These are phyloP conservation scores for Pegea sp. DNA, from an alignment of 23 tunicate species.

Conservation along the genomic window DNA sequence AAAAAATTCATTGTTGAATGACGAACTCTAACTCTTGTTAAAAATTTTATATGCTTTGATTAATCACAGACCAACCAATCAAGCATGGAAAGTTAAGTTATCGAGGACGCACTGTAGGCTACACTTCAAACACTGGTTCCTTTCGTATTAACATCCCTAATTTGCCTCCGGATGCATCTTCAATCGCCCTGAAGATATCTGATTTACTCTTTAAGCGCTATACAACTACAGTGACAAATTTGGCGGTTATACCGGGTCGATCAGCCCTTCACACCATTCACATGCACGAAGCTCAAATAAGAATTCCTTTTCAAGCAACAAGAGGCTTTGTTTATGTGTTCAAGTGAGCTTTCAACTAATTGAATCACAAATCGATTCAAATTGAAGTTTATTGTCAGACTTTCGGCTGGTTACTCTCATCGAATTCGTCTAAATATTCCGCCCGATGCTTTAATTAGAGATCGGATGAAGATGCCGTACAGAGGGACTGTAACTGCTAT, in stretches of 20 bases:
- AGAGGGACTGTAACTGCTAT: constrained; percentile 32
- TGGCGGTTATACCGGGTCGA: constrained; percentile 51
- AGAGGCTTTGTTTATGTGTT: constrained; percentile 23
- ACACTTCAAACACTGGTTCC: constrained; percentile 61
- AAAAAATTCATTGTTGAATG: background rate
- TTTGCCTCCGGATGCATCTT: constrained; percentile 37
- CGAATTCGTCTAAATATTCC: constrained; percentile 53
- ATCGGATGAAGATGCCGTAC: constrained; percentile 11
- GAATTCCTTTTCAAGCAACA: constrained; percentile 15
- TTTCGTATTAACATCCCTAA: constrained; percentile 29
- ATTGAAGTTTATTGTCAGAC: too few species aligned
- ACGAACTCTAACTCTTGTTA: background rate
- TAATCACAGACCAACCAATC: constrained; percentile 17
- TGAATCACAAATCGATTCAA: too few species aligned
- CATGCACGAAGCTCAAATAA: constrained; percentile 14
- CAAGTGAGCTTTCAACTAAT: constrained; percentile 12
- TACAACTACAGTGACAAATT: constrained; percentile 34
- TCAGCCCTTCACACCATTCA: constrained; percentile 34
- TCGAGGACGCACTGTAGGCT: constrained; percentile 61
- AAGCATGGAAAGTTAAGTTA: constrained; percentile 26
- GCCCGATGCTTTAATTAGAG: constrained; percentile 28
- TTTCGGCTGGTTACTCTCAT: constrained; percentile 11
- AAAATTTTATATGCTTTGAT: background rate
- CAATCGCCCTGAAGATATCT: constrained; percentile 40
- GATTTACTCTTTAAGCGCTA: constrained; percentile 43